These are phyloP conservation scores for Liodrosophila aerea DNA, from an alignment of 2,888 invertebrate genomes.

Conservation along the genomic window DNA sequence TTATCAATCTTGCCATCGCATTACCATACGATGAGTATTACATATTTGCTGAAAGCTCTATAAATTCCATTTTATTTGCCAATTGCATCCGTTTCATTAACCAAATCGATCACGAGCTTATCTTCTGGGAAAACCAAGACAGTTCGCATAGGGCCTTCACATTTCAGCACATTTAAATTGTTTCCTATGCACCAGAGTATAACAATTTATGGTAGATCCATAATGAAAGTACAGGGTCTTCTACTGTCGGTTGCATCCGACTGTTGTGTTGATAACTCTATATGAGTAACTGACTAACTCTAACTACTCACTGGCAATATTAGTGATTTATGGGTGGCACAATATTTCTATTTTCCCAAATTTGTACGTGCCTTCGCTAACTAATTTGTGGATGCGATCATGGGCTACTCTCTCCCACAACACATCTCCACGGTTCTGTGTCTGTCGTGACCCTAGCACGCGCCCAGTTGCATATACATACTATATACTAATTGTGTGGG, in stretches of 20 bases:
- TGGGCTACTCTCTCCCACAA: background rate
- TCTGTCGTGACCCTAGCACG: conserved; percentile 45
- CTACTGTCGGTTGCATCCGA: too few species aligned
- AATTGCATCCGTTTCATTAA: conserved; percentile 16
- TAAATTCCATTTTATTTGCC: conserved; percentile 28
- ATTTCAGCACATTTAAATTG: too few species aligned
- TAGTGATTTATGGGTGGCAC: too few species aligned
- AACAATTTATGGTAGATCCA: too few species aligned
- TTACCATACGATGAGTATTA: conserved; percentile 20
- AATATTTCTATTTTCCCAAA: too few species aligned
- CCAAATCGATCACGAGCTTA: conserved; percentile 1
- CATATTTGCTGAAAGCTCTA: conserved; percentile 12
- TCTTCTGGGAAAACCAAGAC: too few species aligned
- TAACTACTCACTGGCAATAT: too few species aligned
- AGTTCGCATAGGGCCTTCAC: too few species aligned
- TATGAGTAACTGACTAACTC: too few species aligned
- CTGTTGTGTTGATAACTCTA: too few species aligned
- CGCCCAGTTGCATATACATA: conserved; percentile 23
- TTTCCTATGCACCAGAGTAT: too few species aligned
- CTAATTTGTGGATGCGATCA: conserved; percentile 57
- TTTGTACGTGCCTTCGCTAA: conserved; percentile 39
- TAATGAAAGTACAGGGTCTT: too few species aligned
- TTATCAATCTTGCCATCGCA: conserved; percentile 56
- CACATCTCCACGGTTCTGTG: background rate
- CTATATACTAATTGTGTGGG: conserved; percentile 21